Conservation (phyloP, 1,140 invertebrate genomes). For the Potamilus streckersoni region DNA sequence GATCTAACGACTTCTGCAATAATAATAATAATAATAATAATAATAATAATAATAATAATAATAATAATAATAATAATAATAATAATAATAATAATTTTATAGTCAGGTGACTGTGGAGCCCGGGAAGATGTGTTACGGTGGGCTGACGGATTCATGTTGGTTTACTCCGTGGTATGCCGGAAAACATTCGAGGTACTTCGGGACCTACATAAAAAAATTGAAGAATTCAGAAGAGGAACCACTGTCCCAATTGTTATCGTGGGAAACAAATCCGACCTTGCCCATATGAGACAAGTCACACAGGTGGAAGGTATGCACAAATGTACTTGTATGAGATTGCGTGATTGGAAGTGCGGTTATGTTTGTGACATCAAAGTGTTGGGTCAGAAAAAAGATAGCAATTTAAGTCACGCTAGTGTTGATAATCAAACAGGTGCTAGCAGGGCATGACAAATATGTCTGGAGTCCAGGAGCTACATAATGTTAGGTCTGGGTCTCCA, state of each 20-base stretch:
- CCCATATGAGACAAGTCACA: slow-evolving; percentile 53
- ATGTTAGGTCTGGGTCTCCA: too few relatives aligned
- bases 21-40: background rate
- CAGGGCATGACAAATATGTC: too few relatives aligned
- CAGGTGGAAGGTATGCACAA: slow-evolving; percentile 48
- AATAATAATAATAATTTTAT: slow-evolving; percentile 1
- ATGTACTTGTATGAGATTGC: too few relatives aligned
- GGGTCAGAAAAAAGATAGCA: too few relatives aligned
- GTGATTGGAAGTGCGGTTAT: too few relatives aligned
- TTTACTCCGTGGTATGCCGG: slow-evolving; percentile 91
- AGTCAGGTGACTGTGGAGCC: slow-evolving; percentile 57
- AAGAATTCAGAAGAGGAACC: slow-evolving; percentile 47
- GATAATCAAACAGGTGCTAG: too few relatives aligned
- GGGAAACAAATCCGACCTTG: slow-evolving; percentile 56
- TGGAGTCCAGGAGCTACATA: too few relatives aligned
- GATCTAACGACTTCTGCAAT: background rate
- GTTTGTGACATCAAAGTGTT: too few relatives aligned
- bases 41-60: background rate
- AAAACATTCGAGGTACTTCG: slow-evolving; percentile 77
- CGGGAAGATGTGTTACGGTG: slow-evolving; percentile 83
- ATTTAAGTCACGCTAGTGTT: too few relatives aligned
- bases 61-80: background rate
- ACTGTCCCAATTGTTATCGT: slow-evolving; percentile 52
- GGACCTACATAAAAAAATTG: slow-evolving; percentile 45
- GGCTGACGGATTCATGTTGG: slow-evolving; percentile 90